These are phyloP conservation scores for Ceratoteleas bidentatus DNA, from an alignment of 1,140 invertebrate genomes.

Conservation along the genomic window DNA sequence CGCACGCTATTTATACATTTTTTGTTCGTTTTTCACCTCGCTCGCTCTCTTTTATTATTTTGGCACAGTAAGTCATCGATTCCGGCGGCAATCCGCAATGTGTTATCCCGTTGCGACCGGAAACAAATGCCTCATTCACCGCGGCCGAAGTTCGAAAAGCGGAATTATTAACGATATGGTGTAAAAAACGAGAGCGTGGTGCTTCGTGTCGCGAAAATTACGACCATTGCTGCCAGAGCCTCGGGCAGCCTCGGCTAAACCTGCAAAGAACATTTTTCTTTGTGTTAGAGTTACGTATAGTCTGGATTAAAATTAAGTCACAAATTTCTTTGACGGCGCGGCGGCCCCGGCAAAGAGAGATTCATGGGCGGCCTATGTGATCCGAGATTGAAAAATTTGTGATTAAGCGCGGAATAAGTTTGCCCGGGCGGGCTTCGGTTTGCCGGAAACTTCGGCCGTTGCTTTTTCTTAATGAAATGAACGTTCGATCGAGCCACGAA, in stretches of 20 bases:
- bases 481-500: conserved; percentile 1
- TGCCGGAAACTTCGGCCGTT: neutral
- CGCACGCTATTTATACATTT: conserved; percentile 47
- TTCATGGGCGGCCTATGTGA: conserved; percentile 50
- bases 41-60: conserved; percentile 52
- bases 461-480: conserved; percentile 34
- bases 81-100: conserved; percentile 62
- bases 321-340: conserved; percentile 60
- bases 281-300: conserved; percentile 56
- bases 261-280: conserved; percentile 67
- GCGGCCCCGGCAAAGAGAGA: conserved; percentile 42
- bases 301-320: conserved; percentile 64
- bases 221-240: conserved; percentile 65
- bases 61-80: conserved; percentile 69
- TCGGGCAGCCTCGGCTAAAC: conserved; percentile 67
- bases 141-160: conserved; percentile 68
- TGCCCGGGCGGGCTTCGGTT: conserved; percentile 33
- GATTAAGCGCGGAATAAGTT: conserved; percentile 59
- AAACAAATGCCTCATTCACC: conserved; percentile 69
- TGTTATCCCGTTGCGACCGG: conserved; percentile 63
- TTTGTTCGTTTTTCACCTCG: conserved; percentile 1
- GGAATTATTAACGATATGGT: conserved; percentile 68
- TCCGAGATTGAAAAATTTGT: conserved; percentile 57
- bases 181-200: conserved; percentile 67
- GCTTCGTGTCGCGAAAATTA: conserved; percentile 67